These are phyloP conservation scores for Esox masquinongy DNA, from an alignment of 2,797 vertebrate species.

Conservation along the genomic window DNA sequence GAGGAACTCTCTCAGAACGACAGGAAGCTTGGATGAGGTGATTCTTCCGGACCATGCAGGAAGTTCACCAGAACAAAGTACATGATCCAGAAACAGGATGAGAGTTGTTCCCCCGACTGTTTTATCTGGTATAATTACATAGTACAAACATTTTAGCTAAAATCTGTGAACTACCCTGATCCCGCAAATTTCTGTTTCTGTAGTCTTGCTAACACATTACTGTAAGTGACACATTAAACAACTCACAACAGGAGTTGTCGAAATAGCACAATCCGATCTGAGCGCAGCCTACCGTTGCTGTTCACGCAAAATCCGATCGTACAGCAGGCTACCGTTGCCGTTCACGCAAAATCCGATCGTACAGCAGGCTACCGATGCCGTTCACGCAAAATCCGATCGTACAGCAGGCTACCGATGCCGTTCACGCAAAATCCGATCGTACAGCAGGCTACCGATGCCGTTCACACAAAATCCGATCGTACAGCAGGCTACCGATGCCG, in stretches of 20 bases:
- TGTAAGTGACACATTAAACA: too few relatives aligned
- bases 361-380: too few relatives aligned
- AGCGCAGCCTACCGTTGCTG: too few relatives aligned
- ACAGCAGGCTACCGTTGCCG: too few relatives aligned
- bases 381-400: too few relatives aligned
- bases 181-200: background rate
- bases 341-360: too few relatives aligned
- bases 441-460: too few relatives aligned
- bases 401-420: too few relatives aligned
- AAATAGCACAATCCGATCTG: background rate
- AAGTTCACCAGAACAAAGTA: conserved; percentile 4
- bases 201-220: background rate
- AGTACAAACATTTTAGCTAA: background rate
- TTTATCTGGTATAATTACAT: background rate
- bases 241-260: background rate
- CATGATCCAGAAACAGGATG: background rate
- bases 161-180: background rate
- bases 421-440: too few relatives aligned
- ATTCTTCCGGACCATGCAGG: background rate
- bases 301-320: too few relatives aligned
- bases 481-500: too few relatives aligned
- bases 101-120: background rate
- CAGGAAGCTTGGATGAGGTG: conserved; percentile 7
- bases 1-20: conserved; percentile 4
- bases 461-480: background rate